Conservation (phyloP, 2,113 vertebrate species). For the Aleadryas rufinucha region DNA sequence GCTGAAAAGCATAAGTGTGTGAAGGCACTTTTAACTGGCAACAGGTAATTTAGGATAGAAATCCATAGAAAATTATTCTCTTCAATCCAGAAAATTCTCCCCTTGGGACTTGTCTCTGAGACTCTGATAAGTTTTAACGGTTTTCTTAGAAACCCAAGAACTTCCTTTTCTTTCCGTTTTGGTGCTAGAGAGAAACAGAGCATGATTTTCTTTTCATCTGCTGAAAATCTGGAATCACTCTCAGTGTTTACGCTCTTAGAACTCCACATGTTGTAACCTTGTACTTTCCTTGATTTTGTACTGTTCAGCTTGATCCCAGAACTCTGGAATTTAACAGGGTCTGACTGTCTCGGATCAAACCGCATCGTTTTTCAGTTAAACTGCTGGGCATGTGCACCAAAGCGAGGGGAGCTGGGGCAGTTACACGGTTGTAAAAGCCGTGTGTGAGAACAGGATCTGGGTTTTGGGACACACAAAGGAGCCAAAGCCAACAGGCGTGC, state of each 20-base stretch:
- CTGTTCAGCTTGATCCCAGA: neutral
- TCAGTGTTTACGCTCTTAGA: neutral
- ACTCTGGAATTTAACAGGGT: neutral
- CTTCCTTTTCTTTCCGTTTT: conserved; percentile 30
- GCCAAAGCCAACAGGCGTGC: neutral
- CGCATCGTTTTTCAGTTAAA: neutral
- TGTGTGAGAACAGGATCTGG: neutral
- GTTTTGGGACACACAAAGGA: neutral
- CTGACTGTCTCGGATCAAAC: neutral
- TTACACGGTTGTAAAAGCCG: neutral
- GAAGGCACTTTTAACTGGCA: conserved; percentile 33
- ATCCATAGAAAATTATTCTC: neutral
- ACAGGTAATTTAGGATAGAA: neutral
- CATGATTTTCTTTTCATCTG: conserved; percentile 30
- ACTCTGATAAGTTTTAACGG: neutral
- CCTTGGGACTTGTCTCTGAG: conserved; percentile 2
- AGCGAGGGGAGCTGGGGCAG: neutral
- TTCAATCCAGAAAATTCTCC: conserved; percentile 26
- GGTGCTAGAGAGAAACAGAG: conserved; percentile 41
- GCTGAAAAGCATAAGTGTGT: neutral
- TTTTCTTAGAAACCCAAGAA: conserved; percentile 47
- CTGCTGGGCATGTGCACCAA: neutral
- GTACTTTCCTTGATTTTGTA: neutral
- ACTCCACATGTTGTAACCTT: neutral
- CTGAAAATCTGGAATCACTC: conserved; percentile 27